Evolutionary conservation across 2,888 invertebrate genomes (phyloP).

Genomic region (Athrips mouffetella): DNA sequence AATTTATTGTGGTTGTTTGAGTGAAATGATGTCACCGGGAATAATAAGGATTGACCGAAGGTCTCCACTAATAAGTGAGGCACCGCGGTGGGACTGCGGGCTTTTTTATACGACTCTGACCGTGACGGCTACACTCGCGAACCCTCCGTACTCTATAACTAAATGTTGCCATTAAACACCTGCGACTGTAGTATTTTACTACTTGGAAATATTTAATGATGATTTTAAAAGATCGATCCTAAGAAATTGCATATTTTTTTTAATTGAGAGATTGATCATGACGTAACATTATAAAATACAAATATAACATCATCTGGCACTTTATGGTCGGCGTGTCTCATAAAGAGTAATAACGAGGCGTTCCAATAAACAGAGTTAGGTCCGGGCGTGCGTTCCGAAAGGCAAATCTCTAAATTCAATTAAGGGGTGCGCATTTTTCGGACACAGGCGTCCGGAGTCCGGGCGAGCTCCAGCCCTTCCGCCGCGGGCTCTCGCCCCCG

Average conservation of each 20-base stretch:
- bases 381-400: constrained; percentile 63
- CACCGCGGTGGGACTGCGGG: constrained; percentile 31
- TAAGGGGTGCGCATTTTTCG: constrained; percentile 74
- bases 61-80: constrained; percentile 42
- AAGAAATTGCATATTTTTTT: too few relatives aligned
- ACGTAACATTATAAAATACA: not conserved
- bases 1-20: too few relatives aligned
- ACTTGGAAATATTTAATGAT: too few relatives aligned
- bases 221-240: too few relatives aligned
- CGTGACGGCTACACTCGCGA: not conserved
- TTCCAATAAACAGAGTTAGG: constrained; percentile 55
- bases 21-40: constrained; percentile 43
- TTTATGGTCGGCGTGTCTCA: constrained; percentile 33
- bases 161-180: not conserved
- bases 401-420: constrained; percentile 77
- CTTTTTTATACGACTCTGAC: constrained; percentile 12
- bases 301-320: constrained; percentile 41
- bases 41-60: constrained; percentile 39
- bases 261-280: too few relatives aligned
- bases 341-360: constrained; percentile 59
- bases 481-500: constrained; percentile 72
- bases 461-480: constrained; percentile 64
- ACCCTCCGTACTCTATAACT: not conserved
- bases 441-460: constrained; percentile 62
- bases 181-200: not conserved